phyloP scores from a whole-genome alignment of 2,113 vertebrate species.

The Crypturellus undulatus region DNA sequence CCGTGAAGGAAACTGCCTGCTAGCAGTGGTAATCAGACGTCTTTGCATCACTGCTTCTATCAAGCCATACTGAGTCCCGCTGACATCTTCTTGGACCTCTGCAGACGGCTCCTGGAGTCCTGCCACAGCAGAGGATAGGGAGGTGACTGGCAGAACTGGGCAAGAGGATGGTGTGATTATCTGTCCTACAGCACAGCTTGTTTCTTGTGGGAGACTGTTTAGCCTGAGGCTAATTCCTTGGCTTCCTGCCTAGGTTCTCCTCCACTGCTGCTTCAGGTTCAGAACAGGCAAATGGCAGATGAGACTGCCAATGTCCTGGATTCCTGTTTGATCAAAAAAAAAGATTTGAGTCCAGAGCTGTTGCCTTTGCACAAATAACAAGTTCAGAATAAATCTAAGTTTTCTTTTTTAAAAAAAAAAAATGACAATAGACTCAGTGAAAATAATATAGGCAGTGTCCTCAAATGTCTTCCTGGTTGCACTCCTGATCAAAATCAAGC shows the following conservation, averaged over 20 bases:
- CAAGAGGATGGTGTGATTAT: not conserved
- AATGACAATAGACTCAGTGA: not conserved
- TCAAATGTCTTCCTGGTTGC: not conserved
- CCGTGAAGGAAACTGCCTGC: not conserved
- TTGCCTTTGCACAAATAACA: constrained; percentile 31
- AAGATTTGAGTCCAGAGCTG: not conserved
- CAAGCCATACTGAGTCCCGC: constrained; percentile 2
- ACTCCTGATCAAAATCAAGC: not conserved
- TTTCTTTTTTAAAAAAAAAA: constrained; percentile 22
- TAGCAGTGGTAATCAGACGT: not conserved
- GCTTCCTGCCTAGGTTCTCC: constrained; percentile 33
- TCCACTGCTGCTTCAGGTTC: not conserved
- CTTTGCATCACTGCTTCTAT: constrained; percentile 42
- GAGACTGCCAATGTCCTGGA: not conserved
- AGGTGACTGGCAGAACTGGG: constrained; percentile 14
- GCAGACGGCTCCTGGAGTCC: constrained; percentile 19
- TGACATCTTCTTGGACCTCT: constrained; percentile 57
- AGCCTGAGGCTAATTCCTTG: constrained; percentile 51
- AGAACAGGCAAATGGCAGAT: not conserved
- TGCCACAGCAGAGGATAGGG: constrained; percentile 35
- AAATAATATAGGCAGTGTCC: constrained; percentile 7
- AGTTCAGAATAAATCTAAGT: not conserved
- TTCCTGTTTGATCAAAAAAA: not conserved
- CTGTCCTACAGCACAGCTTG: constrained; percentile 2
- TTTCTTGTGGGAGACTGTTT: constrained; percentile 37